Percentiles rank a stretch among this genome's conserved stretches.
phyloP scores from a whole-genome alignment of 2,113 vertebrate genomes.

The Morone saxatilis region DNA sequence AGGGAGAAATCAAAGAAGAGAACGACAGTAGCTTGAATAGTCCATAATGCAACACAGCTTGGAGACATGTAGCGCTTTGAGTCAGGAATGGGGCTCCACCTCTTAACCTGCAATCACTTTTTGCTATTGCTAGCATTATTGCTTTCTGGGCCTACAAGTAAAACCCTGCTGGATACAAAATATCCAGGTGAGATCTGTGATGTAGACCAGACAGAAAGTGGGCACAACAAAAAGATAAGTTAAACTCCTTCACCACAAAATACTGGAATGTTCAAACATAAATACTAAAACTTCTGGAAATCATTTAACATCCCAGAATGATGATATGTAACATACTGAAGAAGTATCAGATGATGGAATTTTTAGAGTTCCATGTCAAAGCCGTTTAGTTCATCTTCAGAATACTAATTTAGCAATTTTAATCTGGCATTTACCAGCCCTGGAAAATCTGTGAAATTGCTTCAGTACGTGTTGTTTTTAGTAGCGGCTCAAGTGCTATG shows the following conservation, averaged over 20 bases:
- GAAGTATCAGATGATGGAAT: background rate
- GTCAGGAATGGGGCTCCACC: background rate
- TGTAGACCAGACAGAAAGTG: conserved; percentile 18
- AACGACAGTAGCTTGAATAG: conserved; percentile 6
- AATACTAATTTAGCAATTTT: conserved; percentile 45
- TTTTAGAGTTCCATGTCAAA: background rate
- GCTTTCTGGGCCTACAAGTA: background rate
- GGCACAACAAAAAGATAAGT: conserved; percentile 8
- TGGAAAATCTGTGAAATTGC: conserved; percentile 34
- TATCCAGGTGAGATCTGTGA: conserved; percentile 17
- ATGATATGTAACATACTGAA: conserved; percentile 2
- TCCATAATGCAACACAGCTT: conserved; percentile 39
- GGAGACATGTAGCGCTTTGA: background rate
- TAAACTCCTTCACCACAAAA: conserved; percentile 29
- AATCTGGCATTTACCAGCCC: conserved; percentile 29
- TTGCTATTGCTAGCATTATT: background rate
- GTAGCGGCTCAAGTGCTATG: conserved; percentile 20
- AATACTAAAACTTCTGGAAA: conserved; percentile 38
- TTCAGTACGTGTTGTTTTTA: conserved; percentile 27
- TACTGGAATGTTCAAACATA: conserved; percentile 33
- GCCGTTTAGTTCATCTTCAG: conserved; percentile 9
- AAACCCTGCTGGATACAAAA: background rate
- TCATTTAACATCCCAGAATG: conserved; percentile 33
- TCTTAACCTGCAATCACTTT: conserved; percentile 4
- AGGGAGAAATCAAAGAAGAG: conserved; percentile 21